Evolutionary conservation across 2,113 vertebrate species (phyloP), one percentile per base, ranked within the genome.

Genomic region (Suricata suricatta): DNA sequence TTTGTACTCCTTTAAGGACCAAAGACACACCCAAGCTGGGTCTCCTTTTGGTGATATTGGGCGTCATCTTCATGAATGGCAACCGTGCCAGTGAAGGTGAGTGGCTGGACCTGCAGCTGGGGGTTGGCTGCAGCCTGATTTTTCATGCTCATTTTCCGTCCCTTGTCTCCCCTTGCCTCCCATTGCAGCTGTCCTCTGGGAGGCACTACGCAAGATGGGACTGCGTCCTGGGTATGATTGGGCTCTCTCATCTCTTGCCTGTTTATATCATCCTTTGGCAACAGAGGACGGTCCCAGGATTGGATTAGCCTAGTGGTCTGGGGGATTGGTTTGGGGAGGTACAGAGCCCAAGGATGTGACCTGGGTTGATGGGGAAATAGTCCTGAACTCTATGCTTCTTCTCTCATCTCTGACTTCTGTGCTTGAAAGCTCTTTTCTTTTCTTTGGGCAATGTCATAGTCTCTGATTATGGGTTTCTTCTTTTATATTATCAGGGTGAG

Each of bases 51-150:
- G 97, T 99, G 54, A 99, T 99, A 93, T 98, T 99, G 88, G 99
- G 99, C 41, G 92, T 99, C 57, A 99, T 99, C 82, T 99, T 99
- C 96, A 99, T 99, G 99, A 99, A 99, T 52, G 99, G 99, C 94
- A 99, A 99, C 4, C 98, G 97, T 0, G 99, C 99, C 60, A 99
- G 98, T 97, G 99, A 41, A 52, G 83, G 99, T 99, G 95, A 99
- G 99, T 93, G 6, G 3, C 44, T 88, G 44, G 31, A 77, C 80
- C 64, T 84, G 71, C 14, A 97, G 27, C 69, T 64, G 47, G 92
- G 90, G 44, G 7, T 89, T 88, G 66, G 69, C 57, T 72, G 21
- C 1, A 5, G 0, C 52, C 38, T 84, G 29, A 1, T 27, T 89
- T 89, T 82, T 9, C 9, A 35, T 44, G 5, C n/a, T 76, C 44